A percentile compares a stretch with the other conserved stretches of the same genome.
These are phyloP conservation scores for Acanthococcus lagerstroemiae DNA, from an alignment of 2,888 invertebrate genomes.

Conservation along the genomic window DNA sequence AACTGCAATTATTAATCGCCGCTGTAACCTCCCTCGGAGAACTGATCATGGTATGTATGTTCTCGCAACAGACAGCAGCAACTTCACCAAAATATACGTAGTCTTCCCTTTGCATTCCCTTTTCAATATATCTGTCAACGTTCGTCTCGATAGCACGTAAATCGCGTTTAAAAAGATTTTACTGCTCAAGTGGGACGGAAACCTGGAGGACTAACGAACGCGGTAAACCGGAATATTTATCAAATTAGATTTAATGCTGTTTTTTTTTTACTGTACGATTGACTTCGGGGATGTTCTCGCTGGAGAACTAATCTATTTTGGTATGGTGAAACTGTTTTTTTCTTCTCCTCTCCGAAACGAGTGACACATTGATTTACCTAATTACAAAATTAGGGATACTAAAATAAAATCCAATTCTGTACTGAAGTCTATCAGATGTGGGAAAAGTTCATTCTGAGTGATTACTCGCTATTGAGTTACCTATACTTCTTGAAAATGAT, in stretches of 20 bases:
- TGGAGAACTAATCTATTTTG: neutral
- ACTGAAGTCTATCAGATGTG: too few relatives aligned
- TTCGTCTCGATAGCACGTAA: constrained; percentile 19
- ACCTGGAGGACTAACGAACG: constrained; percentile 10
- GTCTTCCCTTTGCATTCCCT: too few relatives aligned
- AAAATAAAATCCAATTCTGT: too few relatives aligned
- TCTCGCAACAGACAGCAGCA: too few relatives aligned
- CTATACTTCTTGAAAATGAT: too few relatives aligned
- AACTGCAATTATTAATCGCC: too few relatives aligned
- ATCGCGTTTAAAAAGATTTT: constrained; percentile 24
- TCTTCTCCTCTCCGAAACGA: neutral
- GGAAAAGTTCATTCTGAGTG: too few relatives aligned
- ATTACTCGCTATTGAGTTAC: too few relatives aligned
- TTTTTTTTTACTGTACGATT: constrained; percentile 1
- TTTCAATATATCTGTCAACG: constrained; percentile 25
- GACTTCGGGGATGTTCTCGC: neutral
- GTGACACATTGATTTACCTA: neutral
- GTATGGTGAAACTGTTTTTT: neutral
- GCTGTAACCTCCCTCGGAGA: too few relatives aligned
- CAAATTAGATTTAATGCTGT: constrained; percentile 22
- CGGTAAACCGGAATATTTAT: constrained; percentile 16
- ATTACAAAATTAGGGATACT: neutral
- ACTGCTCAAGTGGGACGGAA: neutral
- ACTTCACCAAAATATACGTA: too few relatives aligned
- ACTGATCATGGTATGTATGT: too few relatives aligned